Evolutionary conservation across 2,797 vertebrate species (phyloP).

Genomic region (Myotis daubentonii): DNA sequence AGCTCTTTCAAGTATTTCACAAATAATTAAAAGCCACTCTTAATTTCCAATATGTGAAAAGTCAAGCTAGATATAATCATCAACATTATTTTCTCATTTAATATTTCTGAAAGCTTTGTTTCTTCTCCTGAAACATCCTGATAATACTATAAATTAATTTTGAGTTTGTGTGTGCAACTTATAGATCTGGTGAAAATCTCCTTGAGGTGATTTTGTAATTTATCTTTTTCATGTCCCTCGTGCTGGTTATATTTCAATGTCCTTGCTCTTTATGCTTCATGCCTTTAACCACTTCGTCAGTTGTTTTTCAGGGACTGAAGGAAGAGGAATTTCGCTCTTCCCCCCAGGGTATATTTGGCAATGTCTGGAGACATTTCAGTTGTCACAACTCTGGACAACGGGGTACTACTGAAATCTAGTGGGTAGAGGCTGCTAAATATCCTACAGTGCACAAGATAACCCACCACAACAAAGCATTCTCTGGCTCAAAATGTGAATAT

Average conservation of each 20-base stretch:
- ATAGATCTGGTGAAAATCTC: not conserved
- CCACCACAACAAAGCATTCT: not conserved
- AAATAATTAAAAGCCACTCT: not conserved
- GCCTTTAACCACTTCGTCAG: not conserved
- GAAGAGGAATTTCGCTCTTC: not conserved
- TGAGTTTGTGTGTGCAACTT: not conserved
- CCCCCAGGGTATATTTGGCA: not conserved
- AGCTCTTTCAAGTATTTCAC: not conserved
- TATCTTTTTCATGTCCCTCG: not conserved
- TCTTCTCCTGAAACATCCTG: not conserved
- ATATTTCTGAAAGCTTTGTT: slow-evolving; percentile 1
- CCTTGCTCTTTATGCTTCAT: not conserved
- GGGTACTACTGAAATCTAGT: not conserved
- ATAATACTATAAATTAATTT: not conserved
- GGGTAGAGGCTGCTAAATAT: not conserved
- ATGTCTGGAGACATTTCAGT: slow-evolving; percentile 4
- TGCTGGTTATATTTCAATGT: not conserved
- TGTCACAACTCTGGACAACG: not conserved
- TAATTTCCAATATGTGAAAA: not conserved
- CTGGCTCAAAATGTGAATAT: not conserved
- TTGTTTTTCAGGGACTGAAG: not conserved
- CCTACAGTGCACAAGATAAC: not conserved
- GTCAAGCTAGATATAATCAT: not conserved
- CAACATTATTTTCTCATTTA: not conserved
- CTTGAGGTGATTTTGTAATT: not conserved